Evolutionary conservation across 2,113 vertebrate species (phyloP), one percentile per base, ranked within the genome.

Genomic region (Caloenas nicobarica): DNA sequence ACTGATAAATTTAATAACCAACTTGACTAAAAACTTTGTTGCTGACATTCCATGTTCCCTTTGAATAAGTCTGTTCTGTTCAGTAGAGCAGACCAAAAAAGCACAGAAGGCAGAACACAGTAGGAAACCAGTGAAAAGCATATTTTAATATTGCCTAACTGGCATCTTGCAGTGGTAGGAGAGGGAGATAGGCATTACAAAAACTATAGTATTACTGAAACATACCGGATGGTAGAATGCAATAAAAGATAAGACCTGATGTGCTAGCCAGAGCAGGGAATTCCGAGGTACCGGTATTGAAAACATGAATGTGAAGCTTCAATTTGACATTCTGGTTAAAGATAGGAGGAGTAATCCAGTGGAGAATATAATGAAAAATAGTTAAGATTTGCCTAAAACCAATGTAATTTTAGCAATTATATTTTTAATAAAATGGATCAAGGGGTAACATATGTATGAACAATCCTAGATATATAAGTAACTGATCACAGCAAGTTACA

Each of bases 131-230:
- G 60, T 23, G 46, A 74, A 83, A 80, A 80, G 28, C 25, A 2
- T 65, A 38, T 82, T 94, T 96, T 89, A 22, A 60, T 62, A 69
- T 68, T 65, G 38, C 18, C 40, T 95, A 91, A 92, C 88, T 94
- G 93, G 70, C 53, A 89, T 65, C 70, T 95, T 89, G 81, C 81
- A 82, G 66, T 28, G 38, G 61, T n/a, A 85, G 68, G 74, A 80
- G 57, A 79, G 24, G 51, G 50, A 86, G 60, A 62, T 33, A 23
- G 4, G 25, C 44, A 74, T 78, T 74, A 72, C 31, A 88, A 93
- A 90, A 53, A 11, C 26, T 34, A 1, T 26, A 64, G 58, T 87
- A 19, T 56, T 79, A 91, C 23, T 73, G 93, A 92, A 94, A 79
- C 51, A 87, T 18, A 82, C 3, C 28, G 33, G 34, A 68, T 60